Base-by-base conservation (phyloP, 2,888 invertebrate genomes). In the Venusia cambrica region DNA sequence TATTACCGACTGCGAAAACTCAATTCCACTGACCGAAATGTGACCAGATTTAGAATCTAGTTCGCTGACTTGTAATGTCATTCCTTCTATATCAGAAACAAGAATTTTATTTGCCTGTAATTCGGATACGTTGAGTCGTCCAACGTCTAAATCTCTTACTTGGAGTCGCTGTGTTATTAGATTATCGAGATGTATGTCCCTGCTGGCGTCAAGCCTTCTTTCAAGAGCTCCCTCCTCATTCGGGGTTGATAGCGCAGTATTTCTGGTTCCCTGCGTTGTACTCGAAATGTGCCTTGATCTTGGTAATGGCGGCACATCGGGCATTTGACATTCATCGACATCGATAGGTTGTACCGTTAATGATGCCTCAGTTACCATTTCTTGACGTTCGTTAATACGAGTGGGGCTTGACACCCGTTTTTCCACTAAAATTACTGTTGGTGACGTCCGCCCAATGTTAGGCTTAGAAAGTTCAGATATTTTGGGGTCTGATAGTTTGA, bases 21-120 rank as follows among this genome's bases (percentile, higher is more conserved):
- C 92, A 26, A 93, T 89, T 34, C 92, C 92, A 52, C 90, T 90
- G 1, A 92, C 89, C 30, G 90, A 89, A 43, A 93, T 81, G 49
- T 91, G 90, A 0, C 92, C 92, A 0, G 91, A 90, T 61, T 90
- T 91, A 3, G 93, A 92, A 53, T 90, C 90, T 40, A 94, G 78
- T 60, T 95, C 94, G 27, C 92, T 89, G 0, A 94, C 91, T 45
- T 90, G 91, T 45, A 95, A 88, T 15, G 92, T 90, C 52, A 90
- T 89, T 3, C 94, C 93, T 59, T 95, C 94, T 40, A 95, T 90
- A 68, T 95, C 94, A 0, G 94, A 94, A 0, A 95, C 94, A 27
- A 92, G 87, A 42, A 95, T 93, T 67, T 93, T 94, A 33, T 91
- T 92, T 0, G 95, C 94, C 66, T 94, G 92, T 19, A 95, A 74